phyloP scores from a whole-genome alignment of 2,888 invertebrate genomes.

The Lycocerus yunnanus region DNA sequence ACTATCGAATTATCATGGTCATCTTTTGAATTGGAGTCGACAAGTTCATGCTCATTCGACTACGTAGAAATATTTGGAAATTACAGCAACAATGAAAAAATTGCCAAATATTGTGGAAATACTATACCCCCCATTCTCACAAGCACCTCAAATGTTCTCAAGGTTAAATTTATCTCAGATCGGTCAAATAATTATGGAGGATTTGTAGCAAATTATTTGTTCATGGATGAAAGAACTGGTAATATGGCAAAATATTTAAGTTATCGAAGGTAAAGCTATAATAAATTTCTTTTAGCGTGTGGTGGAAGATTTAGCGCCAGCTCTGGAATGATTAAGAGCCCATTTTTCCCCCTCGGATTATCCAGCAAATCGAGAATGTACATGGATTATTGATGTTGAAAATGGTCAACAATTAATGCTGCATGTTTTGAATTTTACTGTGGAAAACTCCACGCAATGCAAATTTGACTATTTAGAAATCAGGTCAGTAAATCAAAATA shows the following conservation, averaged over 20 bases:
- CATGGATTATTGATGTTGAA: slow-evolving; percentile 76
- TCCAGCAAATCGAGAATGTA: slow-evolving; percentile 71
- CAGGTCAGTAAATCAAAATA: slow-evolving; percentile 57
- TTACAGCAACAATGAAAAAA: slow-evolving; percentile 57
- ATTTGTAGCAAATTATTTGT: slow-evolving; percentile 74
- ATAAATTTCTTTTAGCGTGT: slow-evolving; percentile 61
- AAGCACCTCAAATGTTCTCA: slow-evolving; percentile 69
- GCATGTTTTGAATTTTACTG: slow-evolving; percentile 65
- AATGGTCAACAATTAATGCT: slow-evolving; percentile 75
- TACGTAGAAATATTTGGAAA: slow-evolving; percentile 67
- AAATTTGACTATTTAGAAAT: slow-evolving; percentile 74
- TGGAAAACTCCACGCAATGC: slow-evolving; percentile 85
- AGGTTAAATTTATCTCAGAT: slow-evolving; percentile 73
- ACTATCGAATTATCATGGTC: slow-evolving; percentile 76
- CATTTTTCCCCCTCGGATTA: slow-evolving; percentile 79
- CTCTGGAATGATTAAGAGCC: slow-evolving; percentile 74
- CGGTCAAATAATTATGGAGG: slow-evolving; percentile 62
- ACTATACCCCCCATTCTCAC: slow-evolving; percentile 68
- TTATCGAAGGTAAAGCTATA: background rate
- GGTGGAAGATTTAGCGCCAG: slow-evolving; percentile 71
- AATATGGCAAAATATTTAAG: slow-evolving; percentile 28
- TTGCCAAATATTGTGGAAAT: slow-evolving; percentile 69
- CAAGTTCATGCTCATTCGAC: slow-evolving; percentile 67
- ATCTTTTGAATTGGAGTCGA: slow-evolving; percentile 69
- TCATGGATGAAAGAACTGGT: slow-evolving; percentile 64